Conservation (phyloP, 37 sponge, comb jelly and placozoan species). For the Aphrocallistes beatrix region DNA sequence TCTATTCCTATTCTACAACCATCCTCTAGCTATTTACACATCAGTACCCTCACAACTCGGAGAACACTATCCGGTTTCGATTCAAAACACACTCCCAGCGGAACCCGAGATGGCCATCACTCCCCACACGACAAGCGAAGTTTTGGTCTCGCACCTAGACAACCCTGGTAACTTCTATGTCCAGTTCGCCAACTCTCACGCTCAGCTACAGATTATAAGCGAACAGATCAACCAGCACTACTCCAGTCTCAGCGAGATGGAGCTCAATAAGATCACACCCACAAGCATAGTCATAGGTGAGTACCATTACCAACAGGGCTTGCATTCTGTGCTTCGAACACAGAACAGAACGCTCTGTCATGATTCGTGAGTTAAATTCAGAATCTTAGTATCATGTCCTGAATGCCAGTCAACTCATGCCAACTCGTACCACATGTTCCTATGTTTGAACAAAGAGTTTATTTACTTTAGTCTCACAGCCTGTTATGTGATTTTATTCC, state of each 20-base stretch:
- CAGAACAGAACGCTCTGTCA: no score
- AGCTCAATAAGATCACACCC: neutral
- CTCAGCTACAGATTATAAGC: neutral
- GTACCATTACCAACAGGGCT: no score
- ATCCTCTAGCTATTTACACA: neutral
- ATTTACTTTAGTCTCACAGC: no score
- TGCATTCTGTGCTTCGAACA: no score
- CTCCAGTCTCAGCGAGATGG: neutral
- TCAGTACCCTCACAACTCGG: neutral
- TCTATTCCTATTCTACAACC: no score
- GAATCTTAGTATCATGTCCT: no score
- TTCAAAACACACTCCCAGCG: neutral
- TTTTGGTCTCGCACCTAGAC: neutral
- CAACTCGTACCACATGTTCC: no score
- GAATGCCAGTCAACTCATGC: no score
- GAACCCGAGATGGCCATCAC: neutral
- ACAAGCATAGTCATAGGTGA: neutral
- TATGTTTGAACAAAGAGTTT: no score
- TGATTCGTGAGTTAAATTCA: no score
- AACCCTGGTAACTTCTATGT: slow-evolving; percentile 6
- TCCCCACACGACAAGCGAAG: neutral
- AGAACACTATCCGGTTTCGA: neutral
- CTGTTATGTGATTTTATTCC: no score
- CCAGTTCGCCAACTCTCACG: neutral
- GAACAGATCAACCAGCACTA: slow-evolving; percentile 13